Conservation (phyloP, 1,140 invertebrate species). For the Macrobrachium nipponense region DNA sequence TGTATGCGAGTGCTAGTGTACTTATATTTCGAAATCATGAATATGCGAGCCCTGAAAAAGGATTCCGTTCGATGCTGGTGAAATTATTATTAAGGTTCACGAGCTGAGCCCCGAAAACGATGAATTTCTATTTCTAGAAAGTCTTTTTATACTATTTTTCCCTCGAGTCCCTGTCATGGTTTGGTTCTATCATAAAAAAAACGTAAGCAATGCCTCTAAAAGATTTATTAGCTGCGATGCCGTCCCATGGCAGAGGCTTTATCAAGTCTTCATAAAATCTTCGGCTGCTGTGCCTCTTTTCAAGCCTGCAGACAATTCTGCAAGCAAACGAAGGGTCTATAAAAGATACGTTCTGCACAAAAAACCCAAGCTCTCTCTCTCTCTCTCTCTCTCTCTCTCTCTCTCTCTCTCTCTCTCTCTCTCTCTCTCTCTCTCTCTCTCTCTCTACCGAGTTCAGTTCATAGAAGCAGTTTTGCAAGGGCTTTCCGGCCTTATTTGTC, state of each 20-base stretch:
- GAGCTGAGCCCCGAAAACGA: not conserved
- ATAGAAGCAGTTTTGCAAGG: not conserved
- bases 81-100: not conserved
- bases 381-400: conserved; percentile 35
- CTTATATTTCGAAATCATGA: not conserved
- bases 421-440: conserved; percentile 35
- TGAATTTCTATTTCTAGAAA: too few species aligned
- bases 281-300: not conserved
- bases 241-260: too few species aligned
- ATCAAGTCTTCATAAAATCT: not conserved
- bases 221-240: too few species aligned
- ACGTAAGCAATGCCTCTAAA: too few species aligned
- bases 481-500: not conserved
- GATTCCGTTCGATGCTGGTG: not conserved
- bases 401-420: conserved; percentile 35
- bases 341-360: not conserved
- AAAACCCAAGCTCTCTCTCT: not conserved
- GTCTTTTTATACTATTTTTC: too few species aligned
- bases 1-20: not conserved
- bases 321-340: not conserved
- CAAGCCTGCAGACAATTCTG: not conserved
- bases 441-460: not conserved
- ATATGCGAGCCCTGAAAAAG: not conserved
- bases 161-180: too few species aligned
- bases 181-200: too few species aligned